A percentile compares a stretch with the other conserved stretches of the same genome.
These are phyloP conservation scores for Hippopotamyrus pictus DNA, from an alignment of 2,797 vertebrate genomes.

Conservation along the genomic window DNA sequence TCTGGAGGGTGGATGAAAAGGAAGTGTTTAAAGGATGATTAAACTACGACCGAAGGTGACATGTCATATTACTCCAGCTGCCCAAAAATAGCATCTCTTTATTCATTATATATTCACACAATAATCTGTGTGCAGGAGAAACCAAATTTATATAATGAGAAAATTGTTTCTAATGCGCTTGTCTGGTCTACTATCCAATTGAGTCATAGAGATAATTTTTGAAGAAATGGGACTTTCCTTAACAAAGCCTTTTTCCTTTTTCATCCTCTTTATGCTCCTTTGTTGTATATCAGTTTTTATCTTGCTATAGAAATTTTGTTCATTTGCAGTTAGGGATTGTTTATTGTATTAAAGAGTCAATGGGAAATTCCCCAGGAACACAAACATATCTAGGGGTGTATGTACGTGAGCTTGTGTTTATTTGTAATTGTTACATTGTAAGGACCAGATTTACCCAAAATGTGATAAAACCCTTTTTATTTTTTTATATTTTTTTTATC, in stretches of 20 bases:
- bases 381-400: background rate
- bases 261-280: background rate
- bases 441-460: background rate
- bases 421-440: background rate
- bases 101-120: background rate
- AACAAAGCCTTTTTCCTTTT: background rate
- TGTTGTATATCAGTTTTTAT: background rate
- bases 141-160: conserved; percentile 6
- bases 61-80: background rate
- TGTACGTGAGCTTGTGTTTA: background rate
- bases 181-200: background rate
- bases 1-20: background rate
- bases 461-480: background rate
- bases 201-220: background rate
- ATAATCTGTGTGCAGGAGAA: background rate
- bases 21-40: background rate
- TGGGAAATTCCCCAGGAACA: background rate
- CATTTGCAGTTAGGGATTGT: background rate
- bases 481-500: background rate
- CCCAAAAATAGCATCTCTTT: background rate
- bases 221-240: background rate
- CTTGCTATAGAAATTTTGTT: background rate
- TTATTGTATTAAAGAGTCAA: background rate
- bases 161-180: background rate
- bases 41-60: background rate